phyloP scores from a whole-genome alignment of 1,140 invertebrate species.

The Drosophila jambulina region DNA sequence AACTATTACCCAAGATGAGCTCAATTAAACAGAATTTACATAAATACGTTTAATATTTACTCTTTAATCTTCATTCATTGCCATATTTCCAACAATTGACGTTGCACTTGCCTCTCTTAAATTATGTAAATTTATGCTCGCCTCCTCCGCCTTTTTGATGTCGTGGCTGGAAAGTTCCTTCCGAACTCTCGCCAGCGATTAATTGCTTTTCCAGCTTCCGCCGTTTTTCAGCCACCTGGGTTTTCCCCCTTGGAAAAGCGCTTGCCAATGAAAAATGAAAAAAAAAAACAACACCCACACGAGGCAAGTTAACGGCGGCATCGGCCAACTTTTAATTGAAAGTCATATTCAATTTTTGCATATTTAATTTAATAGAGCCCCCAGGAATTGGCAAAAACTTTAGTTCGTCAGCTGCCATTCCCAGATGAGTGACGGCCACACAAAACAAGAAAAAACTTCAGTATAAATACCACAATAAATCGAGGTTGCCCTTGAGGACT shows the following conservation, averaged over 20 bases:
- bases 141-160: constrained; percentile 53
- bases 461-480: constrained; percentile 12
- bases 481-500: constrained; percentile 70
- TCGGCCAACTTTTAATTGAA: constrained; percentile 76
- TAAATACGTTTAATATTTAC: neutral
- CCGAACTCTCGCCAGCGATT: constrained; percentile 41
- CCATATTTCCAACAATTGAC: constrained; percentile 24
- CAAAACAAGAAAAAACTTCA: constrained; percentile 4
- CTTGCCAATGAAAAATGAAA: constrained; percentile 41
- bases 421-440: constrained; percentile 47
- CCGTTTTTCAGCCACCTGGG: constrained; percentile 31
- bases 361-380: constrained; percentile 64
- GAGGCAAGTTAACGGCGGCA: constrained; percentile 17
- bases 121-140: constrained; percentile 76
- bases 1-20: no score
- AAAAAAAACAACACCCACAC: constrained; percentile 28
- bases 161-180: constrained; percentile 32
- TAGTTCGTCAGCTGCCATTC: constrained; percentile 13
- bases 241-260: constrained; percentile 8
- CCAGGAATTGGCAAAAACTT: constrained; percentile 29
- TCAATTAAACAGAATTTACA: neutral
- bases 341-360: constrained; percentile 80
- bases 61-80: neutral
- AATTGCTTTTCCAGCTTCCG: constrained; percentile 68
- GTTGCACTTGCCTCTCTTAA: constrained; percentile 50